Conservation (phyloP, 2,797 vertebrate genomes). For the Parauchenoglanis ngamensis region DNA sequence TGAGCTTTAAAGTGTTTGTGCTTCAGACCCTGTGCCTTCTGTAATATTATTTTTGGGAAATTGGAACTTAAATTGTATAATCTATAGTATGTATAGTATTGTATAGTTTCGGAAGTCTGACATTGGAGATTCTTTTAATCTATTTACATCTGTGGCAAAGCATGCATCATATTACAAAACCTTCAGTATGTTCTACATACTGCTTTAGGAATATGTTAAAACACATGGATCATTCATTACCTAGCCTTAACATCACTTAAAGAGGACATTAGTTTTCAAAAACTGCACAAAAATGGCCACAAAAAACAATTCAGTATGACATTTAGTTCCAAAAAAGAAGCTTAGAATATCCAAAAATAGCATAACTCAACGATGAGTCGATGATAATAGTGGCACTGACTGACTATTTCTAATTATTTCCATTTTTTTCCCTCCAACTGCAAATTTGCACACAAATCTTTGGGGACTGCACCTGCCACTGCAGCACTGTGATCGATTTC, state of each 20-base stretch:
- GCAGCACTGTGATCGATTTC: not conserved
- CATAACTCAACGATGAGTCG: not conserved
- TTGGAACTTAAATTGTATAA: not conserved
- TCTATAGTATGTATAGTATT: too few relatives aligned
- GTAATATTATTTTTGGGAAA: not conserved
- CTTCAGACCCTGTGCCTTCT: not conserved
- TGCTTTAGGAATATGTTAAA: not conserved
- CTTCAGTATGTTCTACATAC: not conserved
- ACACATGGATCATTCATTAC: not conserved
- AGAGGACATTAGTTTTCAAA: not conserved
- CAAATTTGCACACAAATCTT: conserved; percentile 4
- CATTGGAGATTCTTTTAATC: not conserved
- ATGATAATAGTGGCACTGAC: not conserved
- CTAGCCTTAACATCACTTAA: not conserved
- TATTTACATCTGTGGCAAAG: not conserved
- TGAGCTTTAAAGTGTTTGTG: not conserved
- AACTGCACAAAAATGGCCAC: not conserved
- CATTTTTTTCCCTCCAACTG: not conserved
- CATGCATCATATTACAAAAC: not conserved
- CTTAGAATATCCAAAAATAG: not conserved
- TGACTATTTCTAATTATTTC: conserved; percentile 8
- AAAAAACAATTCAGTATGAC: not conserved
- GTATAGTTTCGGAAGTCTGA: not conserved
- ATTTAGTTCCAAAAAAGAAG: not conserved
- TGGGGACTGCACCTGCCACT: conserved; percentile 9